phyloP scores from a whole-genome alignment of 1,140 invertebrate species.

The Habropoda laboriosa region DNA sequence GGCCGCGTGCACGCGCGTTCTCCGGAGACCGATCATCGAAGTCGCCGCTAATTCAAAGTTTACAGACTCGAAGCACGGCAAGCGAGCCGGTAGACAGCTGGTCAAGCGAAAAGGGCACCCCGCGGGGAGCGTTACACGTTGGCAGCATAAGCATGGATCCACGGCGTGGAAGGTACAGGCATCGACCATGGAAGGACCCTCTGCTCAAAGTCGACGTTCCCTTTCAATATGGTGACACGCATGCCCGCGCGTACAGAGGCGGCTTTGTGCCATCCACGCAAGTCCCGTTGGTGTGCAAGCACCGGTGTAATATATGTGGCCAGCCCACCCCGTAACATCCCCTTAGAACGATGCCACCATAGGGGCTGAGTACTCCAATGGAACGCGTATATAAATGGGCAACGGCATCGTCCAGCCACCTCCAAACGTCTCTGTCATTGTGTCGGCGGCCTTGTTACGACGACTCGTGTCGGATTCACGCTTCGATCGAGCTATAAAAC shows the following conservation, averaged over 20 bases:
- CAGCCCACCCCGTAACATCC: conserved; percentile 18
- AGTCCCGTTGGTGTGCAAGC: neutral
- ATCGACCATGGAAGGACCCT: conserved; percentile 8
- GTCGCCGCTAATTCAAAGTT: conserved; percentile 16
- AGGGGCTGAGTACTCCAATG: conserved; percentile 1
- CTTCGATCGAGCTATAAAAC: conserved; percentile 6
- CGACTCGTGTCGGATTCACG: conserved; percentile 23
- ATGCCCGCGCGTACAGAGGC: conserved; percentile 21
- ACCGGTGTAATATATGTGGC: conserved; percentile 19
- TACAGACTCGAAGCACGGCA: neutral
- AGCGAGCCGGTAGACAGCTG: conserved; percentile 49
- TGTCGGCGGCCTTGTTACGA: conserved; percentile 50
- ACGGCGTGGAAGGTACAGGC: conserved; percentile 14
- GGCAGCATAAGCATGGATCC: conserved; percentile 22
- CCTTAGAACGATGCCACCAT: neutral
- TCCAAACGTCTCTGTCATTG: conserved; percentile 41
- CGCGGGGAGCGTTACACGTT: conserved; percentile 47
- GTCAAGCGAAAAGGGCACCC: conserved; percentile 57
- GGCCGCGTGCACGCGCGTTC: neutral
- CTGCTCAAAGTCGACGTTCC: conserved; percentile 14
- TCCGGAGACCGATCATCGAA: neutral
- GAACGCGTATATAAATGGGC: conserved; percentile 43
- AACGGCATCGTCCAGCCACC: conserved; percentile 31
- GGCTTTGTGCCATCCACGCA: conserved; percentile 25
- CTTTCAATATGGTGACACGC: conserved; percentile 38